These are phyloP conservation scores for Drosophila rhopaloa DNA, from an alignment of 1,140 invertebrate genomes.

Conservation along the genomic window DNA sequence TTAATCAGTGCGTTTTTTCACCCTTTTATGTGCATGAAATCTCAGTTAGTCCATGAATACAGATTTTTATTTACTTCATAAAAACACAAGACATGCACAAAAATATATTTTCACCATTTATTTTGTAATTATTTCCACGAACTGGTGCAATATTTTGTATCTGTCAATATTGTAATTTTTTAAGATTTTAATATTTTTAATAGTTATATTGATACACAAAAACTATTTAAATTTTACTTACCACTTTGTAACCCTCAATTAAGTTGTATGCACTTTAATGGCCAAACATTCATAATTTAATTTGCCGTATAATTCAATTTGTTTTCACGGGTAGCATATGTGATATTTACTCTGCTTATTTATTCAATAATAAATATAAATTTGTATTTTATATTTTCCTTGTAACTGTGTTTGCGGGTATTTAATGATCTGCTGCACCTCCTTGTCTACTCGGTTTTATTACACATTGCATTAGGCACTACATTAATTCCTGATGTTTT, in stretches of 20 bases:
- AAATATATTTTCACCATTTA: too few species aligned
- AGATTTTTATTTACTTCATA: too few species aligned
- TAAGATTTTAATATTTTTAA: neutral
- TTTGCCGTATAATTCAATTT: conserved; percentile 14
- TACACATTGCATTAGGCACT: conserved; percentile 71
- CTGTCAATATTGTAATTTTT: too few species aligned
- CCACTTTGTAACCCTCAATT: conserved; percentile 11
- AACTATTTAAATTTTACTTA: conserved; percentile 9
- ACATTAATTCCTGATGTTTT: conserved; percentile 68
- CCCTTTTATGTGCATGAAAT: too few species aligned
- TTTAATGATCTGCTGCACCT: conserved; percentile 18
- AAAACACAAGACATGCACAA: too few species aligned
- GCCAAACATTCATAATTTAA: conserved; percentile 10
- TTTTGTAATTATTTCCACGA: neutral
- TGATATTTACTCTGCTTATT: conserved; percentile 29
- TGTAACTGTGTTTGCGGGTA: conserved; percentile 9
- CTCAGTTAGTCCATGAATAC: neutral
- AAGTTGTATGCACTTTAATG: conserved; percentile 13
- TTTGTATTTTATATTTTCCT: conserved; percentile 6
- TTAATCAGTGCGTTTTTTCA: too few species aligned
- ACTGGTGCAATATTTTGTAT: too few species aligned
- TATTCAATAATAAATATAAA: conserved; percentile 43
- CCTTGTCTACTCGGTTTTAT: conserved; percentile 45
- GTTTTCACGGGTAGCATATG: conserved; percentile 6
- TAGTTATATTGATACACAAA: neutral